Conservation (phyloP, 2,113 vertebrate species). For the Macquaria ambigua region DNA sequence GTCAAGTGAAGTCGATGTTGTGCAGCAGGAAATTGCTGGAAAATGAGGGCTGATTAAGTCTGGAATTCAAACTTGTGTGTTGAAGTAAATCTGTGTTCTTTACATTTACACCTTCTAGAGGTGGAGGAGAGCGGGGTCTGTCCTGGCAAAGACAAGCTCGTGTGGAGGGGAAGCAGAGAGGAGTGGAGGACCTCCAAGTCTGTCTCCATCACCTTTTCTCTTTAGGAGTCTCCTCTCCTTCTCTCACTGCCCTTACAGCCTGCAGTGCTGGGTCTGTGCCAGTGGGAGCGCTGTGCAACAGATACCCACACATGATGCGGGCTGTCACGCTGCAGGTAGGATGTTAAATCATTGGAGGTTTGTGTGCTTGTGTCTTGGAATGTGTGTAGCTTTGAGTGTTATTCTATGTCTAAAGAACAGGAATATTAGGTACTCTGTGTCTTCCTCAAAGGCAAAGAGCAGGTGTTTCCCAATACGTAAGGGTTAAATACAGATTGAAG, state of each 20-base stretch:
- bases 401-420: background rate
- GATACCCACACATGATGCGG: slow-evolving; percentile 86
- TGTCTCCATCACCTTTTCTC: slow-evolving; percentile 89
- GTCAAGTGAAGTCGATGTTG: background rate
- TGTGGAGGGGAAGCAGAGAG: slow-evolving; percentile 88
- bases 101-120: slow-evolving; percentile 82
- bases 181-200: slow-evolving; percentile 90
- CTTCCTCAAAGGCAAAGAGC: background rate
- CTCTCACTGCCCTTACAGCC: slow-evolving; percentile 86
- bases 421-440: background rate
- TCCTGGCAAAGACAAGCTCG: slow-evolving; percentile 90
- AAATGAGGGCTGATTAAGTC: background rate
- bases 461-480: background rate
- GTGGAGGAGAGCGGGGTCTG: slow-evolving; percentile 93
- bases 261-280: slow-evolving; percentile 94
- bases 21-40: background rate
- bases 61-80: background rate
- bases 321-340: slow-evolving; percentile 91
- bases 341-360: background rate
- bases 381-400: background rate
- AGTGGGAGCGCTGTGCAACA: slow-evolving; percentile 92
- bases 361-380: background rate
- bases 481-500: background rate
- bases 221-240: slow-evolving; percentile 89
- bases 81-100: background rate